phyloP scores from a whole-genome alignment of 2,113 vertebrate genomes.

The Mesitornis unicolor region DNA sequence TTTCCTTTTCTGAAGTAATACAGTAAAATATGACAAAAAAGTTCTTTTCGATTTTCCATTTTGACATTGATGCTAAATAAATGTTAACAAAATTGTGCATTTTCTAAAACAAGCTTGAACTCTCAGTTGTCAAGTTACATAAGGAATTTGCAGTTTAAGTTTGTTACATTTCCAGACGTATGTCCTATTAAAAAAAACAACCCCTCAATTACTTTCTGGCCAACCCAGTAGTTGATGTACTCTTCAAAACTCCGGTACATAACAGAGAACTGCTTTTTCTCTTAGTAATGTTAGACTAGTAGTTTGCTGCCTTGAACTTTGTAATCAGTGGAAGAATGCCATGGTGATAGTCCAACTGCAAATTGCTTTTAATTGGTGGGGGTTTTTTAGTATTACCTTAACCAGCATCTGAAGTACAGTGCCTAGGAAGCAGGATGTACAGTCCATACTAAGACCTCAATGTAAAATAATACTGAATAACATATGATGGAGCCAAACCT shows the following conservation, averaged over 20 bases:
- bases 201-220: too few species aligned
- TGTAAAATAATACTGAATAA: neutral
- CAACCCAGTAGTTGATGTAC: neutral
- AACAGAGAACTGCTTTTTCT: neutral
- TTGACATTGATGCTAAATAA: too few species aligned
- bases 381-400: neutral
- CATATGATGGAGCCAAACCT: rapidly evolving
- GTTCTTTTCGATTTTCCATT: too few species aligned
- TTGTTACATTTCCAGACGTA: too few species aligned
- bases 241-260: neutral
- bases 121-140: too few species aligned
- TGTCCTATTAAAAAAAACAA: too few species aligned
- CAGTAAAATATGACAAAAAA: too few species aligned
- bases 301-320: neutral
- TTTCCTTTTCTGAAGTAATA: too few species aligned
- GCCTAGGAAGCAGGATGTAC: neutral
- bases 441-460: neutral
- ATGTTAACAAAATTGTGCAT: too few species aligned
- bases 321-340: neutral
- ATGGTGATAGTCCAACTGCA: neutral
- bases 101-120: too few species aligned
- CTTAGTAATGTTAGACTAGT: neutral
- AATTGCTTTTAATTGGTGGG: neutral
- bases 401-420: neutral
- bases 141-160: too few species aligned